Evolutionary conservation across 2,113 vertebrate genomes (phyloP).

Genomic region (Peromyscus leucopus): DNA sequence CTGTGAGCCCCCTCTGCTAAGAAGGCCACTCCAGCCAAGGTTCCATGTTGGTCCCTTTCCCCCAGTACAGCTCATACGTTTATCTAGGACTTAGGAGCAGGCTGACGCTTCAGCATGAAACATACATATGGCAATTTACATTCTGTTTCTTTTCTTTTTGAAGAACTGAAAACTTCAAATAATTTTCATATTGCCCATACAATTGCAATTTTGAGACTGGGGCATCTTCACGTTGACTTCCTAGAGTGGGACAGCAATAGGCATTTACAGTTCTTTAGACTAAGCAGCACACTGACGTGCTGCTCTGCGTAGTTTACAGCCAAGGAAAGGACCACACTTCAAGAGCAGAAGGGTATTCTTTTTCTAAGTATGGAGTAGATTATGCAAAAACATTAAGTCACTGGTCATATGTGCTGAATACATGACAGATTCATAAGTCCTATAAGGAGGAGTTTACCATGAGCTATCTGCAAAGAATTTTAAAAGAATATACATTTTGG

Average conservation of each 20-base stretch:
- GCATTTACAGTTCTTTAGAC: neutral
- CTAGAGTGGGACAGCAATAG: neutral
- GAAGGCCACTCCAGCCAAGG: slow-evolving; percentile 62
- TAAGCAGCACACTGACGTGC: neutral
- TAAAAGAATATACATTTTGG: slow-evolving; percentile 49
- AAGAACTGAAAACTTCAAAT: slow-evolving; percentile 44
- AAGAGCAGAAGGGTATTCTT: neutral
- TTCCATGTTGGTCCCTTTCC: neutral
- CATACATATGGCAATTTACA: slow-evolving; percentile 30
- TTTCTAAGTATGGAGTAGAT: slow-evolving; percentile 13
- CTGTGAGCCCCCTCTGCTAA: slow-evolving; percentile 63
- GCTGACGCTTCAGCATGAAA: slow-evolving; percentile 44
- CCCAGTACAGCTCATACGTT: neutral
- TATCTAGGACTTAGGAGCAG: neutral
- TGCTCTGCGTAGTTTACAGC: neutral
- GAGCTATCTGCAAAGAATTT: slow-evolving; percentile 44
- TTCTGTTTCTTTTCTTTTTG: neutral
- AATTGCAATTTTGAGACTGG: neutral
- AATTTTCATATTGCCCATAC: neutral
- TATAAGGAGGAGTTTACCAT: neutral
- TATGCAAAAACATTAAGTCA: slow-evolving; percentile 31
- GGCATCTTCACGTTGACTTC: neutral
- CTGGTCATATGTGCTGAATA: slow-evolving; percentile 15
- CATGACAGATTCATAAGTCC: slow-evolving; percentile 4
- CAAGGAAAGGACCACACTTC: neutral